Evolutionary conservation across 2,113 vertebrate genomes (phyloP).

Genomic region (Atlantisia rogersi): DNA sequence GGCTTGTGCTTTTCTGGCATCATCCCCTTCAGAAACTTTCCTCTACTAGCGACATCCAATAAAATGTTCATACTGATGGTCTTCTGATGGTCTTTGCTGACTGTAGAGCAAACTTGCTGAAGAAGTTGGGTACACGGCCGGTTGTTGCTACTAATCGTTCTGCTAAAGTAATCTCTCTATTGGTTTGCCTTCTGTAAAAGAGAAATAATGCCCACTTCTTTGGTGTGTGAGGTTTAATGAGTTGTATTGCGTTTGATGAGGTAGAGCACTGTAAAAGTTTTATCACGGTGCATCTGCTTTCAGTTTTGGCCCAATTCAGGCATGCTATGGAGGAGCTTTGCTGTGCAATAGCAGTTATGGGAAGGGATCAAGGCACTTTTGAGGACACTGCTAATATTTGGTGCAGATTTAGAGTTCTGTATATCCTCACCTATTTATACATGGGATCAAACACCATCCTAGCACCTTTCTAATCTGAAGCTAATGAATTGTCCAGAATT

Average conservation of each 20-base stretch:
- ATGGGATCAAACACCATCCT: background rate
- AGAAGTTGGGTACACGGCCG: background rate
- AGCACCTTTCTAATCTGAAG: background rate
- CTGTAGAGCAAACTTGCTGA: background rate
- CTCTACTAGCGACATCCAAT: background rate
- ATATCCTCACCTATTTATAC: background rate
- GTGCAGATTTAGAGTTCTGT: background rate
- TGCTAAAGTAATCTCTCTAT: background rate
- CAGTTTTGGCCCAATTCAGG: background rate
- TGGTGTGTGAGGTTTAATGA: background rate
- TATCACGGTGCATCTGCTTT: background rate
- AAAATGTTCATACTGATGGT: background rate
- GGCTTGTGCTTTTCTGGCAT: background rate
- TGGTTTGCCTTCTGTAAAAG: background rate
- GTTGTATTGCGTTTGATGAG: constrained; percentile 1
- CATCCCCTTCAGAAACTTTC: background rate
- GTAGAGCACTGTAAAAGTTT: constrained; percentile 35
- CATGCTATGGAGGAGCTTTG: background rate
- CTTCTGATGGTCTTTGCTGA: background rate
- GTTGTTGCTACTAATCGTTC: background rate
- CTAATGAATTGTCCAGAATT: background rate
- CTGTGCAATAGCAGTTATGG: background rate
- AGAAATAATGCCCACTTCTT: background rate
- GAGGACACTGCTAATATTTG: accelerated
- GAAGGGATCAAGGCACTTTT: background rate